Evolutionary conservation across 2,888 invertebrate genomes (phyloP).

Genomic region (Ichneumoninae sp.): DNA sequence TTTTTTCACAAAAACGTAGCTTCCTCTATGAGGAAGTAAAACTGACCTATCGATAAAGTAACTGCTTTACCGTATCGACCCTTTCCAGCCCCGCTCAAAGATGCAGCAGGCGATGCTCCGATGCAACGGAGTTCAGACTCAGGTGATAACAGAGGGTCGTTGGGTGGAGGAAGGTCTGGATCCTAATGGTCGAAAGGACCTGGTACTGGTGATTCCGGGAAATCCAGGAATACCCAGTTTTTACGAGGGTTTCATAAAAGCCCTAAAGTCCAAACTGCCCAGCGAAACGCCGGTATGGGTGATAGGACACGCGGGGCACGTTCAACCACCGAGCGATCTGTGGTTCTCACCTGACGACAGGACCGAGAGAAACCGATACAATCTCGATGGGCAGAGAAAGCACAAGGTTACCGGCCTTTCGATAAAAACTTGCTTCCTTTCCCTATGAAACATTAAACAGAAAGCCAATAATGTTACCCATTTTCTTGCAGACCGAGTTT

Average conservation of each 20-base stretch:
- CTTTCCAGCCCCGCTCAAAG: constrained; percentile 55
- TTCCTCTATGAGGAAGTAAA: too few relatives aligned
- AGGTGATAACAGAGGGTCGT: constrained; percentile 90
- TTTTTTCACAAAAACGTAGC: too few relatives aligned
- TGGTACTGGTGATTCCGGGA: constrained; percentile 92
- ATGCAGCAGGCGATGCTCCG: constrained; percentile 85
- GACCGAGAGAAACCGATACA: constrained; percentile 87
- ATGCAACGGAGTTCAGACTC: constrained; percentile 90
- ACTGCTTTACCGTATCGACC: background rate
- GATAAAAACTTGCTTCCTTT: background rate
- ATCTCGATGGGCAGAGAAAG: constrained; percentile 91
- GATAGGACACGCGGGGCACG: constrained; percentile 93
- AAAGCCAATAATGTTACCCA: background rate
- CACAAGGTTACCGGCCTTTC: constrained; percentile 87
- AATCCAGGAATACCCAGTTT: constrained; percentile 95
- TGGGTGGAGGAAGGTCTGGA: constrained; percentile 88
- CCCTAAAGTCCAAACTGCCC: constrained; percentile 87
- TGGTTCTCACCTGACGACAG: constrained; percentile 80
- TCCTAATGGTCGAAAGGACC: constrained; percentile 85
- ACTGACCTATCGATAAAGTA: background rate
- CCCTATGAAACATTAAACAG: constrained; percentile 73
- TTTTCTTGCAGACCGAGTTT: constrained; percentile 86
- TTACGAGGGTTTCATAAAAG: constrained; percentile 90
- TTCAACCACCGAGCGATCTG: constrained; percentile 86
- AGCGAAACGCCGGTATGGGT: constrained; percentile 91